Conservation (phyloP, 2,888 invertebrate genomes). For the Crioceris asparagi region DNA sequence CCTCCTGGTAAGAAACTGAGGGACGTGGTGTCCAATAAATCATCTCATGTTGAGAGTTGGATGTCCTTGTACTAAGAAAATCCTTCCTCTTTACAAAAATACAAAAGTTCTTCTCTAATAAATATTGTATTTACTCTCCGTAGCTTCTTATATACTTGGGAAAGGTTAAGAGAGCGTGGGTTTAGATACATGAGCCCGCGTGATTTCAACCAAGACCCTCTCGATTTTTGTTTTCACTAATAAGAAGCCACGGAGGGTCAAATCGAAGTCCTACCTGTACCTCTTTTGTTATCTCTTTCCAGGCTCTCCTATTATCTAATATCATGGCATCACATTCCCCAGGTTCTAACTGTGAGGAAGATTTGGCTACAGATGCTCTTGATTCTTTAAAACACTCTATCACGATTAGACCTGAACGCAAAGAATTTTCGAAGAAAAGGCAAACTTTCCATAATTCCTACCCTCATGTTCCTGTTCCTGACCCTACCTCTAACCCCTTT, state of each 20-base stretch:
- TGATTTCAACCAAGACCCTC: conserved; percentile 15
- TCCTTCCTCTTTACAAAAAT: too few relatives aligned
- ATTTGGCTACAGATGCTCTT: conserved; percentile 7
- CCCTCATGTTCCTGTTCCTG: too few relatives aligned
- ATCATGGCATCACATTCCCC: conserved; percentile 11
- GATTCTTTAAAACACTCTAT: too few relatives aligned
- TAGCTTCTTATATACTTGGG: too few relatives aligned
- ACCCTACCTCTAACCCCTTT: too few relatives aligned
- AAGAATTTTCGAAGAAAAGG: too few relatives aligned
- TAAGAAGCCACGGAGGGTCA: conserved; percentile 13
- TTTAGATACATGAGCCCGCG: conserved; percentile 8
- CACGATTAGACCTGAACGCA: too few relatives aligned
- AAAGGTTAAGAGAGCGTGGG: too few relatives aligned
- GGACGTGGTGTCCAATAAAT: conserved; percentile 6
- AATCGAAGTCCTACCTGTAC: conserved; percentile 15
- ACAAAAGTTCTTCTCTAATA: too few relatives aligned
- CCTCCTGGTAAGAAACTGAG: conserved; percentile 9
- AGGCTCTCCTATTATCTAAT: conserved; percentile 16
- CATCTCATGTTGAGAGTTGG: conserved; percentile 13
- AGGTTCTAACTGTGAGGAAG: conserved; percentile 14
- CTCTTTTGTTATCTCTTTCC: too few relatives aligned
- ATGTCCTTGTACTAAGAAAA: conserved; percentile 7
- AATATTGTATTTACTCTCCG: too few relatives aligned
- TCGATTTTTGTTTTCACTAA: conserved; percentile 14
- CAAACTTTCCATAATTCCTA: too few relatives aligned